phyloP scores from a whole-genome alignment of 2,797 vertebrate species.

The Tiaroga cobitis region DNA sequence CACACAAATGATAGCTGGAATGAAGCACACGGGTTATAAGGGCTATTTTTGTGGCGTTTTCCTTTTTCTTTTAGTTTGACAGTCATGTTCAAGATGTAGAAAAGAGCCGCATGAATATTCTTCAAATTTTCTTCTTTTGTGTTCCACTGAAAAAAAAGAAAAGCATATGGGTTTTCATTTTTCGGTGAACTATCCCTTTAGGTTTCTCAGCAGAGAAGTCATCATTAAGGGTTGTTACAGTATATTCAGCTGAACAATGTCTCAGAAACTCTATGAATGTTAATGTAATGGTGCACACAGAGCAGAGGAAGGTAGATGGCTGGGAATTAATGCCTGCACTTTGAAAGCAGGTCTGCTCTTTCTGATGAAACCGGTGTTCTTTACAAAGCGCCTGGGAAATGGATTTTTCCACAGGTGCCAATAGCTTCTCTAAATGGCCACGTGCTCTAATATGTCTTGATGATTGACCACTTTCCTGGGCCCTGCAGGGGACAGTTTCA shows the following conservation, averaged over 20 bases:
- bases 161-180: neutral
- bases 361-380: slow-evolving; percentile 43
- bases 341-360: slow-evolving; percentile 46
- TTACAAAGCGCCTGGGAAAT: slow-evolving; percentile 50
- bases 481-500: slow-evolving; percentile 4
- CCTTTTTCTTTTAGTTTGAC: neutral
- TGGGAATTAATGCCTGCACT: slow-evolving; percentile 53
- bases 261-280: slow-evolving; percentile 36
- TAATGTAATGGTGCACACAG: slow-evolving; percentile 43
- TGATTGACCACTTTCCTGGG: slow-evolving; percentile 49
- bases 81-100: neutral
- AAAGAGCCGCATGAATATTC: neutral
- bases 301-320: slow-evolving; percentile 21
- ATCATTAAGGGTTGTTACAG: slow-evolving; percentile 45
- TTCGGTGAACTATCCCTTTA: neutral
- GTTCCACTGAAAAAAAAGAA: neutral
- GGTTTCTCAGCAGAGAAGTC: neutral
- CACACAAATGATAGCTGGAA: neutral
- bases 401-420: slow-evolving; percentile 51
- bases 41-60: neutral
- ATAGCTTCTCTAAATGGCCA: slow-evolving; percentile 35
- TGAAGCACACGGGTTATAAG: neutral
- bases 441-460: slow-evolving; percentile 24
- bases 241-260: slow-evolving; percentile 43
- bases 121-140: neutral